These are phyloP conservation scores for Lethocerus indicus DNA, from an alignment of 1,140 invertebrate species.

Conservation along the genomic window DNA sequence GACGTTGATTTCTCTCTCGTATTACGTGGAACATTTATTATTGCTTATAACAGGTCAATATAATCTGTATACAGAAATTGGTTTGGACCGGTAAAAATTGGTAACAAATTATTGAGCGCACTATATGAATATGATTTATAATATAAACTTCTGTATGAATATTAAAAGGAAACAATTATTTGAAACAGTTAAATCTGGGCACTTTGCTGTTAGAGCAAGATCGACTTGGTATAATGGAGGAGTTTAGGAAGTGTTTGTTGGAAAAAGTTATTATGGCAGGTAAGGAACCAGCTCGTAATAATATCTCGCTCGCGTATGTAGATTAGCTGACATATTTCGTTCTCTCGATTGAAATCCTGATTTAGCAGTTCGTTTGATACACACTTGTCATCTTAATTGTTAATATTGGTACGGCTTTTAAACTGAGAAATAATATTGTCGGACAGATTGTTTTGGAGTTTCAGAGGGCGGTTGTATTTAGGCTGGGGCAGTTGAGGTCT, in stretches of 20 bases:
- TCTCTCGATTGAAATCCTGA: background rate
- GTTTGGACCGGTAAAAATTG: no score
- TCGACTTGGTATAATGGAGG: no score
- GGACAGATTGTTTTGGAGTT: slow-evolving; percentile 58
- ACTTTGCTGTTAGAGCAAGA: no score
- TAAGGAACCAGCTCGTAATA: background rate
- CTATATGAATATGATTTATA: no score
- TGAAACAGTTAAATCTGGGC: no score
- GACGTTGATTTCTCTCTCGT: background rate
- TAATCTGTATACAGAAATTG: no score
- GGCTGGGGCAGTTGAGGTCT: slow-evolving; percentile 44
- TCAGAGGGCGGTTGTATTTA: slow-evolving; percentile 57
- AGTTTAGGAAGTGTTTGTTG: background rate
- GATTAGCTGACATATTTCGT: background rate
- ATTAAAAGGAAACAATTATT: no score
- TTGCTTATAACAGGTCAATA: no score
- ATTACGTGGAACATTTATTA: background rate
- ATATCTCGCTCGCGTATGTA: background rate
- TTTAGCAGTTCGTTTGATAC: background rate
- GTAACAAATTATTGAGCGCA: no score
- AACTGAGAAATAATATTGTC: background rate
- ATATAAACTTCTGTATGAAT: no score
- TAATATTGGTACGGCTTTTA: background rate
- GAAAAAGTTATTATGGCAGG: background rate
- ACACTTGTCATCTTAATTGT: background rate